Evolutionary conservation across 2,113 vertebrate species (phyloP), one percentile per base, ranked within the genome.

Genomic region (Ophiodon elongatus): DNA sequence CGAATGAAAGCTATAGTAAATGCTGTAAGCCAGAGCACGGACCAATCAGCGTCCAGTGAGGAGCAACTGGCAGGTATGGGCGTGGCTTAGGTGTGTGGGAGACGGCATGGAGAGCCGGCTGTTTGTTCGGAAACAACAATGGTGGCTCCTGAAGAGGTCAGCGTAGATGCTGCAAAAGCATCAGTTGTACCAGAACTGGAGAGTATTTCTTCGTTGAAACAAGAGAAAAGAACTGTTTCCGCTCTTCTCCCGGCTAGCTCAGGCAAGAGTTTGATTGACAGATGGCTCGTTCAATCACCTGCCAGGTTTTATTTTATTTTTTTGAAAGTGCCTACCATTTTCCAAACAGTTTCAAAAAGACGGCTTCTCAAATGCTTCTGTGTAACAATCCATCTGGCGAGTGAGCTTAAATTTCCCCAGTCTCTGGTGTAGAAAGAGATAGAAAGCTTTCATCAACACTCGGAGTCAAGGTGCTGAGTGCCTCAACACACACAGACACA

Each of bases 361-460:
- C n/a, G 0, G 54, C 54, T 57, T 57, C n/a, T 57, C n/a, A 14
- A n/a, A 27, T 59, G 56, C 56, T 59, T 59, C 9, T 59, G 56
- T 29, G 4, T 59, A 29, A 29, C 56, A 15, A 59, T 59, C 56
- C 56, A 59, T 59, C 25, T 7, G 56, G 25, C 2, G 27, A 59
- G 13, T 29, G 25, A 29, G n/a, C 7, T 56, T 25, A 56, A 56
- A 23, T 73, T 74, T 72, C 37, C 50, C 29, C 6, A 60, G 45
- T 74, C 69, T 80, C 79, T 62, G 76, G 73, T 74, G 75, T 43
- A 74, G n/a, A 69, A 54, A 67, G 19, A 74, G 71, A 86, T 45
- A 85, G 70, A 82, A 76, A 68, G 54, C 69, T 14, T 17, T 73
- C 65, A 84, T 90, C 82, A 85, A 62, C 63, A 72, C 41, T 74